Conservation (phyloP, 2,113 vertebrate species). For the Esox niger region DNA sequence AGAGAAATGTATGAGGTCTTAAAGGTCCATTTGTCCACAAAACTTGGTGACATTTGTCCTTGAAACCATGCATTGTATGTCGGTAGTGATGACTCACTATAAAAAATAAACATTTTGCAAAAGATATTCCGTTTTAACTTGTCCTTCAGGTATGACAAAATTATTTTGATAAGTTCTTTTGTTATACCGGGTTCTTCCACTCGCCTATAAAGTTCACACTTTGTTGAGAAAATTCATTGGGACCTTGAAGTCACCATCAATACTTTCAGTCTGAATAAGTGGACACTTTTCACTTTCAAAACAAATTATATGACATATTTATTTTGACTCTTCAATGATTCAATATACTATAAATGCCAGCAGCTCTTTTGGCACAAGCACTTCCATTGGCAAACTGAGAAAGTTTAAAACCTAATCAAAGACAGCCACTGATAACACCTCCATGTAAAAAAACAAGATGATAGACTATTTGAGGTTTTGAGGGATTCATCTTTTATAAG, state of each 20-base stretch:
- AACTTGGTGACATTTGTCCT: neutral
- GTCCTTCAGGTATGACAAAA: neutral
- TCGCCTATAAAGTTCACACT: constrained; percentile 2
- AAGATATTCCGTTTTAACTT: neutral
- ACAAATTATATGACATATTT: constrained; percentile 43
- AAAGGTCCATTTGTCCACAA: neutral
- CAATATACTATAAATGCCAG: constrained; percentile 64
- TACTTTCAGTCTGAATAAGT: constrained; percentile 30
- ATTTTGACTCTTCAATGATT: constrained; percentile 31
- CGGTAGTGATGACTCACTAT: constrained; percentile 8
- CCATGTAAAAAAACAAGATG: neutral
- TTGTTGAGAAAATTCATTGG: constrained; percentile 36
- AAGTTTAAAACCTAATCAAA: constrained; percentile 50
- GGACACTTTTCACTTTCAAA: constrained; percentile 36
- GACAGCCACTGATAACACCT: constrained; percentile 32
- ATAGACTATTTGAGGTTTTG: no score
- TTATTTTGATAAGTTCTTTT: constrained; percentile 47
- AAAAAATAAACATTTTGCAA: constrained; percentile 35
- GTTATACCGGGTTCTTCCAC: constrained; percentile 44
- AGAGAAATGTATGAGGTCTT: neutral
- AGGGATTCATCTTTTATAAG: no score
- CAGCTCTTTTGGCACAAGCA: constrained; percentile 42
- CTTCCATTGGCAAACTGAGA: constrained; percentile 44
- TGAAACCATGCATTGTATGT: neutral
- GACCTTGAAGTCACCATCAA: constrained; percentile 46